phyloP scores from a whole-genome alignment of 2,797 vertebrate species.

The Onychomys torridus region DNA sequence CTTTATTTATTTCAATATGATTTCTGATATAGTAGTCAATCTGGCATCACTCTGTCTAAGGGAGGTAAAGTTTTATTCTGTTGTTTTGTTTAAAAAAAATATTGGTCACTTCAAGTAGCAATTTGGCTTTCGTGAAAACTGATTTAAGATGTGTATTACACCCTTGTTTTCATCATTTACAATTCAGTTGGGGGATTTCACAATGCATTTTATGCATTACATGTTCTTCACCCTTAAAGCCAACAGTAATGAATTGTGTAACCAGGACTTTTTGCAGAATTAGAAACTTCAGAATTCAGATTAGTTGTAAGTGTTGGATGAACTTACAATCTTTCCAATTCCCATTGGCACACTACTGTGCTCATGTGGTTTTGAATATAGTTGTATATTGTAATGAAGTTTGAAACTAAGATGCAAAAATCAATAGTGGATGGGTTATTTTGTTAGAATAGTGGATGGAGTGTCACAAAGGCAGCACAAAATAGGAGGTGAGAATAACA shows the following conservation, averaged over 20 bases:
- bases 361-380: neutral
- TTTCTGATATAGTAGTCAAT: conserved; percentile 4
- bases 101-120: conserved; percentile 54
- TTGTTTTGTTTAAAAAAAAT: conserved; percentile 48
- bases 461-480: neutral
- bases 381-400: neutral
- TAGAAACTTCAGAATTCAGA: conserved; percentile 51
- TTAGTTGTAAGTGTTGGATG: neutral
- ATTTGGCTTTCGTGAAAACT: conserved; percentile 5
- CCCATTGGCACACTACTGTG: neutral
- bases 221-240: conserved; percentile 21
- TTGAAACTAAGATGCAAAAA: conserved; percentile 27
- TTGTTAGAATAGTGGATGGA: neutral
- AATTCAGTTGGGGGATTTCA: conserved; percentile 46
- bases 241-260: conserved; percentile 12
- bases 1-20: conserved; percentile 46
- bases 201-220: conserved; percentile 26
- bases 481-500: neutral
- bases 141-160: conserved; percentile 3
- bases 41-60: neutral
- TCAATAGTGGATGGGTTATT: neutral
- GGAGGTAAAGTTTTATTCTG: conserved; percentile 26
- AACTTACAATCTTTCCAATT: conserved; percentile 51
- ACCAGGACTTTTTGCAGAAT: conserved; percentile 22
- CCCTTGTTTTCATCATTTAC: neutral